These are phyloP conservation scores for Exaiptasia diaphana DNA, from an alignment of 64 coral and sea anemone species.

Conservation along the genomic window DNA sequence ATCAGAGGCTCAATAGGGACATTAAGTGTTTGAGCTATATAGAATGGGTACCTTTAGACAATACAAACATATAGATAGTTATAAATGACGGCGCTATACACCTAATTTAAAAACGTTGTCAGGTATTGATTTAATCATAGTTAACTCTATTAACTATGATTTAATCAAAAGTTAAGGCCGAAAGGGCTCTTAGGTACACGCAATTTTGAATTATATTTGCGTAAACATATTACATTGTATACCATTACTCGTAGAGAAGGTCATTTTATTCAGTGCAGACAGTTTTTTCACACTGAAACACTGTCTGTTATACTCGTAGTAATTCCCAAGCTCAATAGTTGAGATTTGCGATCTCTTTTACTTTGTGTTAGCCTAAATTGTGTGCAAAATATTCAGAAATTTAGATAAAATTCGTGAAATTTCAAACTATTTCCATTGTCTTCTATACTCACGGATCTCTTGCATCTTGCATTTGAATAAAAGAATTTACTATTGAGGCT, in stretches of 20 bases:
- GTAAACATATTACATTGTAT: background rate
- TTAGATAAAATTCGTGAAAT: no score
- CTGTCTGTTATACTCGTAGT: no score
- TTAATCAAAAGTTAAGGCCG: background rate
- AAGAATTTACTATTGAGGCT: no score
- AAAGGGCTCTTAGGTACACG: background rate
- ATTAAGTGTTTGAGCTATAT: slow-evolving; percentile 53
- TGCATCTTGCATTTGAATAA: no score
- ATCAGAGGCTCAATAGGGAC: slow-evolving; percentile 71
- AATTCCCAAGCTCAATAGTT: no score
- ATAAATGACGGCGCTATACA: background rate
- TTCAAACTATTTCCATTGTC: no score
- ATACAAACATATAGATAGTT: background rate
- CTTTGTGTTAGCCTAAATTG: no score
- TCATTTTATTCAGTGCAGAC: background rate
- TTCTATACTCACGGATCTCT: no score
- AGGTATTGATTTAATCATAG: background rate
- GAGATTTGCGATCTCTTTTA: no score
- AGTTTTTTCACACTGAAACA: background rate
- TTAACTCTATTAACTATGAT: background rate
- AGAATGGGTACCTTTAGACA: slow-evolving; percentile 78
- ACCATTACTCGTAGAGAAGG: background rate
- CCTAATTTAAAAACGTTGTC: background rate
- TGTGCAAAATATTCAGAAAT: no score
- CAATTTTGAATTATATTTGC: background rate